phyloP scores from a whole-genome alignment of 2,113 vertebrate genomes.

The Balaeniceps rex region DNA sequence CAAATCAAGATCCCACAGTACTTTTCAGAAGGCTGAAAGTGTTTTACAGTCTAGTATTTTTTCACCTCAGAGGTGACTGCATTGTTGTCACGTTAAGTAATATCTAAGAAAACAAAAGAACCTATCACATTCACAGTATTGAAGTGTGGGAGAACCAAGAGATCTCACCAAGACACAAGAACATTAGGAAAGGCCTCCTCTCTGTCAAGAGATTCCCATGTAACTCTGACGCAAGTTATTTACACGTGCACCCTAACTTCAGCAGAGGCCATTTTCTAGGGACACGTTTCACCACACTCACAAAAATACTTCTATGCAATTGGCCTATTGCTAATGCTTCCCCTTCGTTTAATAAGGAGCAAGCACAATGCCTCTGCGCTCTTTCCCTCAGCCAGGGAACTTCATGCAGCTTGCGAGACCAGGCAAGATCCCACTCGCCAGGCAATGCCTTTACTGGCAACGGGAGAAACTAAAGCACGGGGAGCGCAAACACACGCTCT shows the following conservation, averaged over 20 bases:
- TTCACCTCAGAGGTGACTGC: not conserved
- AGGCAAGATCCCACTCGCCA: accelerated
- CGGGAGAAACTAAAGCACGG: not conserved
- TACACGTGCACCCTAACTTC: accelerated
- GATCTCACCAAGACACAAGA: accelerated
- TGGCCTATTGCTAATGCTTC: accelerated
- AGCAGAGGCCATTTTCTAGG: not conserved
- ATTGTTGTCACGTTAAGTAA: not conserved
- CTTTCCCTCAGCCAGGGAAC: not conserved
- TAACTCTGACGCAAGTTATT: not conserved
- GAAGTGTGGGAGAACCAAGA: not conserved
- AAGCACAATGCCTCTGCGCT: accelerated
- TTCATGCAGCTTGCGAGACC: accelerated
- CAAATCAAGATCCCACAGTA: too few relatives aligned
- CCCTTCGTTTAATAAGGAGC: too few relatives aligned
- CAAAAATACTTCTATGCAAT: too few relatives aligned
- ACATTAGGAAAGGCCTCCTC: not conserved
- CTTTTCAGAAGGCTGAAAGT: not conserved
- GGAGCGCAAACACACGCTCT: not conserved
- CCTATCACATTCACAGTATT: not conserved
- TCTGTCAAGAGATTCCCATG: accelerated
- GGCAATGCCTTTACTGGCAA: not conserved
- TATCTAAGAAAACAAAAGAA: not conserved
- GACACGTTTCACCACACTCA: not conserved
- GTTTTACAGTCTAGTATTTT: not conserved